A percentile compares a stretch with the other conserved stretches of the same genome.
Conservation (phyloP, 2,888 invertebrate species). For the Trisateles emortualis region DNA sequence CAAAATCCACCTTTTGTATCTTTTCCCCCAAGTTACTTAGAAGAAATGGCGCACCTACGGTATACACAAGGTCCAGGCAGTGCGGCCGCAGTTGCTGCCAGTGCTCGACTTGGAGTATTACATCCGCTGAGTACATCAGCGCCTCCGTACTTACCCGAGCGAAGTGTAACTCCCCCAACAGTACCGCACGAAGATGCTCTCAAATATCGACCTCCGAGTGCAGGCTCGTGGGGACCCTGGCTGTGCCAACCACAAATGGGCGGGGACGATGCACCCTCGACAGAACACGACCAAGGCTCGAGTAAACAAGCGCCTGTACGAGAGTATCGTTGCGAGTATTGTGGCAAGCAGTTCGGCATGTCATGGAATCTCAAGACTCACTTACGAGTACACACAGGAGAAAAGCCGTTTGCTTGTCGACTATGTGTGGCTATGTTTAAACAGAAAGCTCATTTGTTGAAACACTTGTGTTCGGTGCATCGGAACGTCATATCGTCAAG, state of each 20-base stretch:
- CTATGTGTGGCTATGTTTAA: constrained; percentile 97
- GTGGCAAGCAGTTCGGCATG: constrained; percentile 97
- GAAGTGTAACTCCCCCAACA: constrained; percentile 88
- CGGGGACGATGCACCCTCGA: constrained; percentile 77
- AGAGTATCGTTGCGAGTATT: constrained; percentile 95
- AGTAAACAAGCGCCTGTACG: constrained; percentile 90
- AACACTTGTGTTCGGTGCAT: constrained; percentile 96
- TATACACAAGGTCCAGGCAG: constrained; percentile 88
- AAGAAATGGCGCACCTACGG: constrained; percentile 89
- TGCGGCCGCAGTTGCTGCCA: constrained; percentile 87
- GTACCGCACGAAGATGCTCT: constrained; percentile 86
- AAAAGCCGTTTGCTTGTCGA: constrained; percentile 96
- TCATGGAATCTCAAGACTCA: constrained; percentile 97
- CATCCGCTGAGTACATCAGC: constrained; percentile 91
- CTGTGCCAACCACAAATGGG: constrained; percentile 89
- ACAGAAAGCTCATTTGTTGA: constrained; percentile 95
- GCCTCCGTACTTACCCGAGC: constrained; percentile 89
- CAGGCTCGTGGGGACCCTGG: constrained; percentile 91
- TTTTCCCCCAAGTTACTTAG: constrained; percentile 91
- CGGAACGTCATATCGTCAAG: constrained; percentile 95
- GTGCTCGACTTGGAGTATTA: constrained; percentile 76
- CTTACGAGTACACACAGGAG: constrained; percentile 94
- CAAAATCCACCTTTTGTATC: constrained; percentile 96
- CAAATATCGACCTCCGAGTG: constrained; percentile 90
- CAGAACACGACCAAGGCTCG: constrained; percentile 84